These are phyloP conservation scores for Spizella passerina DNA, from an alignment of 2,797 vertebrate species.

Conservation along the genomic window DNA sequence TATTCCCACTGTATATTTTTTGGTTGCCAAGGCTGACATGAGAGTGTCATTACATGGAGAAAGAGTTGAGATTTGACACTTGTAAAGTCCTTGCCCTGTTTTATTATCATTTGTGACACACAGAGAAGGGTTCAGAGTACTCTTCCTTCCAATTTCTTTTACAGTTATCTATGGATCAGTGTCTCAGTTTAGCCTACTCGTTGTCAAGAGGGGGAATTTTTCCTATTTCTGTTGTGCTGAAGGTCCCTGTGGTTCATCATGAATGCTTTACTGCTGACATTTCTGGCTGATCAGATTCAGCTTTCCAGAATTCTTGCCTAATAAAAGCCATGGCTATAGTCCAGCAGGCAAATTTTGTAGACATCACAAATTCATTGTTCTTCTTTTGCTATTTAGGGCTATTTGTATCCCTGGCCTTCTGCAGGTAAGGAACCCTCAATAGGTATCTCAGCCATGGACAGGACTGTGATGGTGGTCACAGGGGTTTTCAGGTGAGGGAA, in stretches of 20 bases:
- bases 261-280: not conserved
- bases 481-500: too few relatives aligned
- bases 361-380: not conserved
- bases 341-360: not conserved
- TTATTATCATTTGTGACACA: not conserved
- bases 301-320: not conserved
- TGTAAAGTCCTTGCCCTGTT: not conserved
- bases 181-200: not conserved
- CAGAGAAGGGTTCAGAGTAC: not conserved
- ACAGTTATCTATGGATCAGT: not conserved
- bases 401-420: not conserved
- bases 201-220: not conserved
- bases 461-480: too few relatives aligned
- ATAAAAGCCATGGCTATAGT: not conserved
- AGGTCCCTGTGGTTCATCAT: not conserved
- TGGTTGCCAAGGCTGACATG: slow-evolving; percentile 16
- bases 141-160: not conserved
- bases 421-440: not conserved
- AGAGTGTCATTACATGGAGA: not conserved
- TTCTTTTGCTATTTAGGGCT: not conserved
- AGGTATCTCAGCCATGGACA: not conserved
- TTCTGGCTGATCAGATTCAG: not conserved
- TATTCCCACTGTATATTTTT: slow-evolving; percentile 22
- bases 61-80: not conserved
- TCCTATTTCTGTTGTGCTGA: not conserved